A percentile compares a stretch with the other conserved stretches of the same genome.
These are phyloP conservation scores for Hypolimnas misippus DNA, from an alignment of 2,888 invertebrate genomes.

Conservation along the genomic window DNA sequence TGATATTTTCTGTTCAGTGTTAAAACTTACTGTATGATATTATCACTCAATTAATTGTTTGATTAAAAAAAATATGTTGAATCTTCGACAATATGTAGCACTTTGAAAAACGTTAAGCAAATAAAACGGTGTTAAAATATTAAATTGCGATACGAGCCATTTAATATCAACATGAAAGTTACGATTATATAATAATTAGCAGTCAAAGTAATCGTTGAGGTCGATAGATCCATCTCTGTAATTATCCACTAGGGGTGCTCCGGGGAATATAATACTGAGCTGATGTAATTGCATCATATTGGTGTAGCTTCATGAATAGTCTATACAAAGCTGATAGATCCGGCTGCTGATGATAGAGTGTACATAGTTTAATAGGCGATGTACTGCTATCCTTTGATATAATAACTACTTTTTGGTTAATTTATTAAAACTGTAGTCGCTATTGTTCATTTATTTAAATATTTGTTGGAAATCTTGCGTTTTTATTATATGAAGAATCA, in stretches of 20 bases:
- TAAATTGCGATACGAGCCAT: neutral
- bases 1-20: neutral
- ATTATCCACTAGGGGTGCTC: neutral
- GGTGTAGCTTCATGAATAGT: slow-evolving; percentile 9
- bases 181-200: neutral
- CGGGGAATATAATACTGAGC: neutral
- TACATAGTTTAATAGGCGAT: neutral
- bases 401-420: no score
- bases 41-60: no score
- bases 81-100: no score
- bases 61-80: no score
- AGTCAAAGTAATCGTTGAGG: neutral
- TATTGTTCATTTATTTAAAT: no score
- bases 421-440: no score
- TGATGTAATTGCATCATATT: slow-evolving; percentile 9
- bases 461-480: no score
- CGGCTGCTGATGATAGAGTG: neutral
- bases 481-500: no score
- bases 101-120: no score
- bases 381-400: neutral
- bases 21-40: no score
- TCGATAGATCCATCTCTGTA: slow-evolving; percentile 1
- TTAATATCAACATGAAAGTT: neutral
- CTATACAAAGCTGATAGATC: slow-evolving; percentile 11
- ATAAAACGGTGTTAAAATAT: no score